Base-by-base conservation (phyloP, 2,797 vertebrate genomes). In the Vespertilio murinus region DNA sequence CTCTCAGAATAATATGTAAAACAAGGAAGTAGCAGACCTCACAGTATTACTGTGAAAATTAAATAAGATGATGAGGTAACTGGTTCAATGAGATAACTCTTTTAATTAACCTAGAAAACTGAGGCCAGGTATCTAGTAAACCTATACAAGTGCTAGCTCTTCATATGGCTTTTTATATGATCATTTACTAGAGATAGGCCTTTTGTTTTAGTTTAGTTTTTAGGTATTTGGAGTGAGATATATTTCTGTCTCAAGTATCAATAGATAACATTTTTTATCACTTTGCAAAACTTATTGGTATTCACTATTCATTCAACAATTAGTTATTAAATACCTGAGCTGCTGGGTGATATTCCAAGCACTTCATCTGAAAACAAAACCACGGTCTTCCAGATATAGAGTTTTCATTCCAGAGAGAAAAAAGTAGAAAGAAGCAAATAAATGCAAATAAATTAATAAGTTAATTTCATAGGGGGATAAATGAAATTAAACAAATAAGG, bases 241-340 rank as follows among this genome's bases (percentile, higher is more conserved):
- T 20, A 59, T 70, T 47, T 81, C 47, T 90, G 23, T 30, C 47
- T 87, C 54, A 81, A 80, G 85, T 61, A 88, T 64, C 8, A 80
- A 88, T 18, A 70, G 30, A 38, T 71, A 90, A 90, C 20, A 45
- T 78, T 81, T 56, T 88, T 64, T 80, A 71, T 30, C 65, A 75
- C 28, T 65, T 77, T 75, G 30, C 5, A 94, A 91, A 59, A 80
- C n/a, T 74, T 88, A 78, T 1, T 86, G 59, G 56, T 40, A 88
- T 54, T 88, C 67, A 86, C 33, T 81, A 49, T 47, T 88, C 6
- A 49, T 79, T 90, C 73, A 69, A 73, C 22, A 92, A 87, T 94
- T 83, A 71, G 30, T 69, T 78, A 75, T 54, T 90, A 49, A 85
- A 67, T 86, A 86, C 35, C 33, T 65, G 42, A 82, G 42, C 64